Evolutionary conservation across 2,113 vertebrate species (phyloP).

Genomic region (Corvus hawaiiensis): DNA sequence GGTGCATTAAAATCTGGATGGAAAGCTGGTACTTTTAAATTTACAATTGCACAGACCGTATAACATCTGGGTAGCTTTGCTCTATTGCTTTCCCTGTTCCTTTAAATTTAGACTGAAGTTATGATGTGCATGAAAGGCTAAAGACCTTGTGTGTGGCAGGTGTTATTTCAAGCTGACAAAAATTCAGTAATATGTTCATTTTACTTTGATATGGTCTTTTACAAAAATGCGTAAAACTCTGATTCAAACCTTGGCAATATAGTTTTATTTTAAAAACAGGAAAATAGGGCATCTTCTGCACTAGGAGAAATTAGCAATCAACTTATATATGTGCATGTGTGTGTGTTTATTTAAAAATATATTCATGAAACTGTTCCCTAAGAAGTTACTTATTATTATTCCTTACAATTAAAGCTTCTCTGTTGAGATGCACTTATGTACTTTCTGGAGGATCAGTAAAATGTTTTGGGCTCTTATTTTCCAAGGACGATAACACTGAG

Average conservation of each 20-base stretch:
- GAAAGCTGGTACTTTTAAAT: slow-evolving; percentile 77
- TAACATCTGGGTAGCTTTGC: slow-evolving; percentile 88
- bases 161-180: slow-evolving; percentile 75
- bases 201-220: slow-evolving; percentile 54
- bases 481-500: neutral
- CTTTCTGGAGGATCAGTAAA: neutral
- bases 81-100: slow-evolving; percentile 81
- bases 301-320: neutral
- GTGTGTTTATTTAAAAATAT: neutral
- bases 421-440: neutral
- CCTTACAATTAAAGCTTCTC: neutral
- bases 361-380: neutral
- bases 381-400: neutral
- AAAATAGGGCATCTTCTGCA: neutral
- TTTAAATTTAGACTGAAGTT: slow-evolving; percentile 84
- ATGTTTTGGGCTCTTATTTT: neutral
- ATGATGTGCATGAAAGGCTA: slow-evolving; percentile 84
- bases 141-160: slow-evolving; percentile 73
- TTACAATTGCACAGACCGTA: slow-evolving; percentile 80
- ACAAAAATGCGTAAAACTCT: slow-evolving; percentile 9
- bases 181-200: slow-evolving; percentile 63
- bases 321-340: neutral
- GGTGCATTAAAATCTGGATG: slow-evolving; percentile 72
- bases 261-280: neutral
- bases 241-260: neutral